Conservation (phyloP, 2,888 invertebrate species). For the Nycteola revayana region DNA sequence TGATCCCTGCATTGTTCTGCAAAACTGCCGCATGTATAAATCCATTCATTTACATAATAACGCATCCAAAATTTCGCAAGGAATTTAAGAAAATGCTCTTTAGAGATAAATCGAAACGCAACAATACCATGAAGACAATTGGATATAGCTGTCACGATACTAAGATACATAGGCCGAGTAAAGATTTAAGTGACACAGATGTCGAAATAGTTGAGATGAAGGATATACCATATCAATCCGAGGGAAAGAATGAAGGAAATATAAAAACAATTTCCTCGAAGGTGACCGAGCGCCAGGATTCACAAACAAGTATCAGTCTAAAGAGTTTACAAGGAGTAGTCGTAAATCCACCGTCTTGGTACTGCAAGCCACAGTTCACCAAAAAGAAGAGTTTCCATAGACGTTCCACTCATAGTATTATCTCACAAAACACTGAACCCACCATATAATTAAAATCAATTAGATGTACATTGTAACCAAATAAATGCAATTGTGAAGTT, state of each 20-base stretch:
- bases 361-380: constrained; percentile 74
- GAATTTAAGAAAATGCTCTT: constrained; percentile 78
- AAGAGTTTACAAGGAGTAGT: constrained; percentile 62
- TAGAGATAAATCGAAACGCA: constrained; percentile 62
- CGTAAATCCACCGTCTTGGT: constrained; percentile 77
- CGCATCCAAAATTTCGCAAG: constrained; percentile 88
- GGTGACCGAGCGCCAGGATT: constrained; percentile 54
- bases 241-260: constrained; percentile 32
- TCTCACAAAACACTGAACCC: constrained; percentile 46
- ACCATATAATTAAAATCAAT: constrained; percentile 26
- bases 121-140: constrained; percentile 61
- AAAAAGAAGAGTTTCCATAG: constrained; percentile 74
- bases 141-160: constrained; percentile 55
- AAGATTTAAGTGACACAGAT: constrained; percentile 70
- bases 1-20: constrained; percentile 90
- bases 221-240: constrained; percentile 62
- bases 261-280: constrained; percentile 60
- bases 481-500: too few relatives aligned
- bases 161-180: constrained; percentile 59
- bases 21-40: constrained; percentile 91
- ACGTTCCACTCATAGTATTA: constrained; percentile 55
- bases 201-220: constrained; percentile 81
- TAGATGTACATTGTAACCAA: too few relatives aligned
- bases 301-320: constrained; percentile 60
- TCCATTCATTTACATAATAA: constrained; percentile 90